These are phyloP conservation scores for Trematocara caparti DNA, from an alignment of 2,797 vertebrate genomes.

Conservation along the genomic window DNA sequence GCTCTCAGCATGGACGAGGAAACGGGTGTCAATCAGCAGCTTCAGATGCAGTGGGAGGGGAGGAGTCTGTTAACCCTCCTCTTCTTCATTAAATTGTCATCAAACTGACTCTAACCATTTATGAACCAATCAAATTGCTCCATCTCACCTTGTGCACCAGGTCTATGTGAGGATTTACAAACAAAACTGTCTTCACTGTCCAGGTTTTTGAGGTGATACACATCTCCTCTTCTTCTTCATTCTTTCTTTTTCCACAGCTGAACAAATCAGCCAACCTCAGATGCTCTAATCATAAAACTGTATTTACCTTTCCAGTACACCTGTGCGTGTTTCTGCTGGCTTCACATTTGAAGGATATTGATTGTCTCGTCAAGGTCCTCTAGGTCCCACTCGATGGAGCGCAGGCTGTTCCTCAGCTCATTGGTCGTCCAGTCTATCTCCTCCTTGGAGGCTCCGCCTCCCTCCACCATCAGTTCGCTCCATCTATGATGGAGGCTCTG, in stretches of 20 bases:
- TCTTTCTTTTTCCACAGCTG: neutral
- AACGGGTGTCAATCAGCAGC: neutral
- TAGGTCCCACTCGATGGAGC: slow-evolving; percentile 97
- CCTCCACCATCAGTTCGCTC: slow-evolving; percentile 87
- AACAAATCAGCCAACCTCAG: neutral
- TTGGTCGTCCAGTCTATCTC: slow-evolving; percentile 98
- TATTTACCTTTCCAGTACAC: neutral
- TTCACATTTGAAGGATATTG: slow-evolving; percentile 87
- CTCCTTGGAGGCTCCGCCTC: slow-evolving; percentile 85
- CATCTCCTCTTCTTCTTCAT: neutral
- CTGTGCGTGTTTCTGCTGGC: neutral
- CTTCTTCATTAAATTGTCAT: neutral
- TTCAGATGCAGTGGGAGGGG: neutral
- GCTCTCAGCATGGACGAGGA: neutral
- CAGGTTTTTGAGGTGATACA: neutral
- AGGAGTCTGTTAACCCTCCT: neutral
- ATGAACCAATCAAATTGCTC: neutral
- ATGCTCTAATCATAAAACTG: neutral
- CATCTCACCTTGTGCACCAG: neutral
- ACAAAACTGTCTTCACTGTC: neutral
- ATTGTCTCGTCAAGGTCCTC: slow-evolving; percentile 98
- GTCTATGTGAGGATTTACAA: neutral
- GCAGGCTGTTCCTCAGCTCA: slow-evolving; percentile 93
- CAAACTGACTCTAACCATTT: neutral
- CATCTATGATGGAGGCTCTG: slow-evolving; percentile 94